These are phyloP conservation scores for Ligdia adustata DNA, from an alignment of 2,888 invertebrate genomes.

Conservation along the genomic window DNA sequence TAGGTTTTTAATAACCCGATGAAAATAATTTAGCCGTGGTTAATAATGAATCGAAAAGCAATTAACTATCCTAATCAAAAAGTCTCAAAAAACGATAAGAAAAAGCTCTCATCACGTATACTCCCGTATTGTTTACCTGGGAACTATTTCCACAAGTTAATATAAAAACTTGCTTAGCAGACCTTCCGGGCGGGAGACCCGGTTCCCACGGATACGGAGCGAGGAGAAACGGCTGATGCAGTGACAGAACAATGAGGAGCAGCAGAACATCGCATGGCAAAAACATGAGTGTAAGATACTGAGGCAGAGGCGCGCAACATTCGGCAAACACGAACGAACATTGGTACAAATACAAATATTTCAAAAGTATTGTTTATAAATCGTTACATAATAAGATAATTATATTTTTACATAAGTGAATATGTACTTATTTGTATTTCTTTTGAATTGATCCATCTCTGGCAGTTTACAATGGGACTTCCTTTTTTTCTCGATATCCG, in stretches of 20 bases:
- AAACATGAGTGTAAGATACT: constrained; percentile 38
- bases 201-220: constrained; percentile 47
- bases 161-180: constrained; percentile 45
- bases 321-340: too few species aligned
- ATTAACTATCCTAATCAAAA: constrained; percentile 5
- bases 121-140: constrained; percentile 2
- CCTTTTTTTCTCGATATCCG: too few species aligned
- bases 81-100: background rate
- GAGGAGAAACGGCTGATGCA: constrained; percentile 35
- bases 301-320: constrained; percentile 37
- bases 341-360: too few species aligned
- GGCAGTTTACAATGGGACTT: too few species aligned
- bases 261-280: constrained; percentile 41
- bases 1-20: too few species aligned
- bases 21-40: too few species aligned
- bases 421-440: too few species aligned
- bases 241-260: constrained; percentile 58
- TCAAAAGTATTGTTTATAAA: too few species aligned
- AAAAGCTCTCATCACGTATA: constrained; percentile 6
- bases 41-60: constrained; percentile 6
- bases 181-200: constrained; percentile 61
- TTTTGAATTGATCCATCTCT: too few species aligned
- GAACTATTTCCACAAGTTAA: too few species aligned
- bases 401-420: too few species aligned
- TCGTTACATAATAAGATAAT: too few species aligned